These are phyloP conservation scores for Dicyrtomina minuta DNA, from an alignment of 2,888 invertebrate genomes.

Conservation along the genomic window DNA sequence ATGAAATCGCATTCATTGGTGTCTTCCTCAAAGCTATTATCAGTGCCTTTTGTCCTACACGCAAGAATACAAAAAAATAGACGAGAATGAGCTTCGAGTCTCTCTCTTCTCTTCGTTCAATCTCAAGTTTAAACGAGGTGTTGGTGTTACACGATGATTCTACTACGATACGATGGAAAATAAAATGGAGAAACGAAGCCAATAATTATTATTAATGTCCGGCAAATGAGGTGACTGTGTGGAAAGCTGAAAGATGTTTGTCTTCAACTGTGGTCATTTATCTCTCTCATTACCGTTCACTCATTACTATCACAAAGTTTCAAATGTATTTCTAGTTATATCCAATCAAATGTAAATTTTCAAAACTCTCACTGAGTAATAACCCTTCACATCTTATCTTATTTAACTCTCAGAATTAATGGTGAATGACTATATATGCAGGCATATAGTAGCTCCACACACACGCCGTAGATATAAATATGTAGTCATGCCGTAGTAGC, in stretches of 20 bases:
- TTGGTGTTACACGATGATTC: neutral
- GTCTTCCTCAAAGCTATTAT: slow-evolving; percentile 20
- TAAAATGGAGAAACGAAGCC: slow-evolving; percentile 13
- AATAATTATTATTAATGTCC: slow-evolving; percentile 36
- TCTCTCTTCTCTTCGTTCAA: neutral
- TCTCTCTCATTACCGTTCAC: slow-evolving; percentile 13
- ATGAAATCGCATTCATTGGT: slow-evolving; percentile 21
- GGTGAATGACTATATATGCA: too few species aligned
- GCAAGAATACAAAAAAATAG: neutral
- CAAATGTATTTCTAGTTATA: too few species aligned
- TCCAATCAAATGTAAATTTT: too few species aligned
- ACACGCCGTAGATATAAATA: too few species aligned
- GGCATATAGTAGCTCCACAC: too few species aligned
- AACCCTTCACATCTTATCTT: too few species aligned
- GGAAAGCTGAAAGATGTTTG: slow-evolving; percentile 25
- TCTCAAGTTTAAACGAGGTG: slow-evolving; percentile 7
- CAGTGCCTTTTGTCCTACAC: slow-evolving; percentile 2
- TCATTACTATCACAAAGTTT: neutral
- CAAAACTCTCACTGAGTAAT: too few species aligned
- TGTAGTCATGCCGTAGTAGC: too few species aligned
- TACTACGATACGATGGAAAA: too few species aligned
- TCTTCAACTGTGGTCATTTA: slow-evolving; percentile 21
- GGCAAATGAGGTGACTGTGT: slow-evolving; percentile 35
- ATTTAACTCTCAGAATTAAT: too few species aligned
- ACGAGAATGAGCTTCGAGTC: slow-evolving; percentile 14